phyloP scores from a whole-genome alignment of 2,113 vertebrate species.

The Plestiodon gilberti region DNA sequence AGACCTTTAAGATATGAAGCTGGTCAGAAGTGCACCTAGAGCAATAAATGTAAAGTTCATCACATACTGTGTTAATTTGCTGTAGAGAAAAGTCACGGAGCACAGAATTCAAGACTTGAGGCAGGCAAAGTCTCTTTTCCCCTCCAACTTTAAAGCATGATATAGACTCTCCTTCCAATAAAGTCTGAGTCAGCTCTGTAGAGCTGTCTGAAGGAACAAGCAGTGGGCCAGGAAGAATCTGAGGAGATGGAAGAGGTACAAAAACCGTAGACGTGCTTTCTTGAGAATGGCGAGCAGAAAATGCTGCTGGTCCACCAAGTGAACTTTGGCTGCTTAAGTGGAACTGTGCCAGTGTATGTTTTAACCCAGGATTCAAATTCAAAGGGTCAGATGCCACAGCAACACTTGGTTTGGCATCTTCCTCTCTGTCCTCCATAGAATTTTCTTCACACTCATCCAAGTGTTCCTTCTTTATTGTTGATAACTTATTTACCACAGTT shows the following conservation, averaged over 20 bases:
- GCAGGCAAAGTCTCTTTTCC: slow-evolving; percentile 95
- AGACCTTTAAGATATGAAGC: slow-evolving; percentile 95
- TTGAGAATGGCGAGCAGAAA: slow-evolving; percentile 91
- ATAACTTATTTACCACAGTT: slow-evolving; percentile 79
- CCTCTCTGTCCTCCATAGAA: slow-evolving; percentile 70
- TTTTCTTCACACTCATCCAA: slow-evolving; percentile 82
- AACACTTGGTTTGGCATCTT: slow-evolving; percentile 71
- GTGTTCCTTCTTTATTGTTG: slow-evolving; percentile 90
- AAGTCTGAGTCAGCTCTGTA: slow-evolving; percentile 93
- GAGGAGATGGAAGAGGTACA: slow-evolving; percentile 89
- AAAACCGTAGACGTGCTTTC: slow-evolving; percentile 86
- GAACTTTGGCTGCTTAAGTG: slow-evolving; percentile 98
- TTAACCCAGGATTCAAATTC: slow-evolving; percentile 94
- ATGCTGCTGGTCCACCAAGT: slow-evolving; percentile 93
- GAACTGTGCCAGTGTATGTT: slow-evolving; percentile 97
- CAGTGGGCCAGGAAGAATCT: slow-evolving; percentile 90
- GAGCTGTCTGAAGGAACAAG: slow-evolving; percentile 97
- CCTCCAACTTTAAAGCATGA: slow-evolving; percentile 97
- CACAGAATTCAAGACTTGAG: slow-evolving; percentile 96
- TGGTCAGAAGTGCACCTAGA: slow-evolving; percentile 94
- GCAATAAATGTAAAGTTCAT: slow-evolving; percentile 97
- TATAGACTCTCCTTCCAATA: slow-evolving; percentile 94
- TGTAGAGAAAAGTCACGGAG: slow-evolving; percentile 96
- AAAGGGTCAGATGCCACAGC: slow-evolving; percentile 82
- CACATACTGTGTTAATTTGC: slow-evolving; percentile 96